These are phyloP conservation scores for Eudemis profundana DNA, from an alignment of 2,888 invertebrate species.

Conservation along the genomic window DNA sequence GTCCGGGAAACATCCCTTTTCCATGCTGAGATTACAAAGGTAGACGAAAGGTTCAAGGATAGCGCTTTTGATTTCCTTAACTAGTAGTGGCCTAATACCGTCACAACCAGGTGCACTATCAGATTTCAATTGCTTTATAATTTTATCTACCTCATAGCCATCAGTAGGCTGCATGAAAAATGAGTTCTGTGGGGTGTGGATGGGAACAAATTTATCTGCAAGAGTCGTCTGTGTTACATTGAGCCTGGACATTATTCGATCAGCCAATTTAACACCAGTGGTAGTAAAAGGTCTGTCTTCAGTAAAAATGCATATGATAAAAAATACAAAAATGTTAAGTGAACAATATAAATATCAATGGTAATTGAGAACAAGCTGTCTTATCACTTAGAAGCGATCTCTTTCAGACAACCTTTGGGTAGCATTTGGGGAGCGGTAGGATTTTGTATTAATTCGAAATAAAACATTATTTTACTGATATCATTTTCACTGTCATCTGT, in stretches of 20 bases:
- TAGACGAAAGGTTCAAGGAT: background rate
- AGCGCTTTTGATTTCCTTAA: background rate
- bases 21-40: background rate
- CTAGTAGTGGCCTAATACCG: background rate
- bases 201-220: background rate
- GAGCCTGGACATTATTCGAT: background rate
- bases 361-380: too few relatives aligned
- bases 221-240: background rate
- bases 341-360: too few relatives aligned
- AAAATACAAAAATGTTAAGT: too few relatives aligned
- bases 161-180: slow-evolving; percentile 2
- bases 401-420: too few relatives aligned
- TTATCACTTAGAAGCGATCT: too few relatives aligned
- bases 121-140: background rate
- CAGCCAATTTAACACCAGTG: background rate
- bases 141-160: background rate
- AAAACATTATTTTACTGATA: too few relatives aligned
- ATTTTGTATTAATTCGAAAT: too few relatives aligned
- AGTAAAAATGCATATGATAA: too few relatives aligned
- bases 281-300: too few relatives aligned
- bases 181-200: too few relatives aligned
- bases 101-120: background rate
- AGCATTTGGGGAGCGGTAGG: too few relatives aligned
- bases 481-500: too few relatives aligned
- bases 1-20: background rate